Evolutionary conservation across 2,113 vertebrate genomes (phyloP).

Genomic region (Gnathonemus longibarbis): DNA sequence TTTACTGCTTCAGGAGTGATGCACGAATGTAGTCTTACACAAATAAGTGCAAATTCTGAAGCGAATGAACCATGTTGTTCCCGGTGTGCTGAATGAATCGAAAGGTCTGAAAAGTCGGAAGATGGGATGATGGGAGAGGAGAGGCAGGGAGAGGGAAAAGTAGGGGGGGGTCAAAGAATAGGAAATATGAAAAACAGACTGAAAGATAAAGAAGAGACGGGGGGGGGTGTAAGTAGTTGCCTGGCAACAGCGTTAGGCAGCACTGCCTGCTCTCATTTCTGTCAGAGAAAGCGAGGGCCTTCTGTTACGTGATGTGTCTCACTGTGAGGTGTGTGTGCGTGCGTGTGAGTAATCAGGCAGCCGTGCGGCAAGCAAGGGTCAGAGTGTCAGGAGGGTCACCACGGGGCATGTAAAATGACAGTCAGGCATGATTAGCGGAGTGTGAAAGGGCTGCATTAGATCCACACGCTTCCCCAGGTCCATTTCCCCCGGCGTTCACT

Average conservation of each 20-base stretch:
- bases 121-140: not conserved
- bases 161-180: conserved; percentile 5
- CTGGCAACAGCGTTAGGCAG: conserved; percentile 25
- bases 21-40: not conserved
- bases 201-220: conserved; percentile 1
- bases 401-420: not conserved
- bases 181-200: conserved; percentile 20
- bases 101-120: conserved; percentile 17
- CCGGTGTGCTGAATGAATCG: not conserved
- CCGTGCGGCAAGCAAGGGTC: not conserved
- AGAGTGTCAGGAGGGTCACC: not conserved
- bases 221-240: conserved; percentile 19
- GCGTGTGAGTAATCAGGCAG: not conserved
- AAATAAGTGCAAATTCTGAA: not conserved
- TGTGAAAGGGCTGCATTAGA: not conserved
- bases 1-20: not conserved
- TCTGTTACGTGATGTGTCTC: conserved; percentile 18
- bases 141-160: conserved; percentile 1
- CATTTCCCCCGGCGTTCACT: not conserved
- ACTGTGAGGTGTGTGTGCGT: conserved; percentile 4
- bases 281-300: conserved; percentile 16
- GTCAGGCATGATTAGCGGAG: not conserved
- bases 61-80: not conserved
- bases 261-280: conserved; percentile 20
- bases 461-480: not conserved